Evolutionary conservation across 2,888 invertebrate genomes (phyloP), one percentile per base, ranked within the genome.

Genomic region (Xanthorhoe spadicearia): DNA sequence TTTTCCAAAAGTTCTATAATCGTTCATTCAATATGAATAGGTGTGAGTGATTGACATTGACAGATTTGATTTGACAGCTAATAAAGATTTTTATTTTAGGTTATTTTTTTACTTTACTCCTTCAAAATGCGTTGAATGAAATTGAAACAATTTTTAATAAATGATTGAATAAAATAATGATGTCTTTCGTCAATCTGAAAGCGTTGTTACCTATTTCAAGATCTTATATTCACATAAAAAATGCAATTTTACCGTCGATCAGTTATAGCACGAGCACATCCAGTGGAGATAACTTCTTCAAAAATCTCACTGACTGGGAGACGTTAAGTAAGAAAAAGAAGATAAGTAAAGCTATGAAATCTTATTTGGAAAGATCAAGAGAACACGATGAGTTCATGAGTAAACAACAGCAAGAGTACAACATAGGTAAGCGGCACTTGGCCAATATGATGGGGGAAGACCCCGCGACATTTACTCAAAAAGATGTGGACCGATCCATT

Each of bases 401-500:
- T 78, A 94, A 95, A 70, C 96, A 98, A 87, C 93, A 94, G 57
- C 86, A 94, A 10, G 97, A 98, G 79, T 99, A 95, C 86, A 96
- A 97, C 85, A 96, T 98, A 79, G 99, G 99, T 15, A 98, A 97
- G 85, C 94, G 99, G 38, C 99, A 99, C 93, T 94, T 99, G 71
- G 99, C 99, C 0, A 99, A 99, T 86, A 99, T 99, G 95, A 99
- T 99, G 99, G 99, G 99, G 0, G 96, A 96, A 86, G 97, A 99
- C 93, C 96, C 97, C 0, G 97, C 98, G 79, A 95, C 94, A 0
- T 97, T 99, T 83, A 96, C 97, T 0, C 97, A 99, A 83, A 94
- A 95, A 61, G 97, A 98, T 84, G 94, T 99, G 35, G 95, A 98
- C 90, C 95, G 95, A 83, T 97, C 99, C 2, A 97, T 99, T 76